Percentiles rank a stretch among this genome's conserved stretches.
These are phyloP conservation scores for Malthinus flaveolus DNA, from an alignment of 2,888 invertebrate genomes.

Conservation along the genomic window DNA sequence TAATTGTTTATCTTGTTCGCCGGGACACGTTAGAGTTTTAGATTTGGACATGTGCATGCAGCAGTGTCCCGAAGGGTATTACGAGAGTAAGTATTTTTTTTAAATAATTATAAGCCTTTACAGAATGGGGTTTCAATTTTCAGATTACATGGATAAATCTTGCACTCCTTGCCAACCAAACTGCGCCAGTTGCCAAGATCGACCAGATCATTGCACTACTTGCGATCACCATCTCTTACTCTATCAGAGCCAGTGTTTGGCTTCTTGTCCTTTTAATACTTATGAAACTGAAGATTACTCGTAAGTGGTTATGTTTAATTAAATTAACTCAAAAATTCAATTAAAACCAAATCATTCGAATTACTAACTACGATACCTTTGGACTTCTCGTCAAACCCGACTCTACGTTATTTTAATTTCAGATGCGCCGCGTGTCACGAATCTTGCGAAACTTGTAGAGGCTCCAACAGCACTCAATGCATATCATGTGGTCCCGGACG, in stretches of 20 bases:
- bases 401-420: constrained; percentile 18
- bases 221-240: constrained; percentile 88
- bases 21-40: constrained; percentile 79
- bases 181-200: constrained; percentile 82
- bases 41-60: constrained; percentile 86
- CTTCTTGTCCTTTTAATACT: constrained; percentile 79
- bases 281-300: constrained; percentile 87
- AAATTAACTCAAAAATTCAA: too few species aligned
- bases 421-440: constrained; percentile 80
- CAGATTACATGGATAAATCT: constrained; percentile 61
- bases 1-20: constrained; percentile 82
- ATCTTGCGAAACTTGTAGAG: constrained; percentile 80
- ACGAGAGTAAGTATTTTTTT: constrained; percentile 64
- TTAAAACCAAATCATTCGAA: too few species aligned
- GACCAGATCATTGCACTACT: constrained; percentile 81
- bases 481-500: constrained; percentile 77
- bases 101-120: background rate
- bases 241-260: constrained; percentile 79
- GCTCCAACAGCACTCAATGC: constrained; percentile 77
- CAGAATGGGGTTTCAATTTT: constrained; percentile 17
- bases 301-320: constrained; percentile 53
- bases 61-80: constrained; percentile 88
- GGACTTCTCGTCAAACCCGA: too few species aligned
- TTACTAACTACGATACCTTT: too few species aligned
- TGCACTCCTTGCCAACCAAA: constrained; percentile 86